phyloP scores from a whole-genome alignment of 2,888 invertebrate genomes.

The Scaptomyza tumidula region DNA sequence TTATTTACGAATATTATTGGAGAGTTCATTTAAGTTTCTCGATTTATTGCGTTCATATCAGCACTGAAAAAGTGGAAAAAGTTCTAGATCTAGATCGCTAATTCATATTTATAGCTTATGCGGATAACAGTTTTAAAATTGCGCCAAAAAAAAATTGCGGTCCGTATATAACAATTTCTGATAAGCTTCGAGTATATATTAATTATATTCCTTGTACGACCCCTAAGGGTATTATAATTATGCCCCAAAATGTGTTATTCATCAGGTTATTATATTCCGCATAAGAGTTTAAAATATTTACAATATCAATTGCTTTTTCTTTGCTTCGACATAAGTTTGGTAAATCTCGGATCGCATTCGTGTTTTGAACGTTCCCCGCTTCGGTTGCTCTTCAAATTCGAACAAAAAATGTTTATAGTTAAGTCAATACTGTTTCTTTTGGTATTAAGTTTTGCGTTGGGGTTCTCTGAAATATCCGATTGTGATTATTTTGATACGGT shows the following conservation, averaged over 20 bases:
- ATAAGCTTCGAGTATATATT: background rate
- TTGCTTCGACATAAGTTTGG: too few species aligned
- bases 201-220: too few species aligned
- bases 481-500: constrained; percentile 54
- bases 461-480: background rate
- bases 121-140: background rate
- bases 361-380: background rate
- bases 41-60: background rate
- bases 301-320: too few species aligned
- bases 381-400: background rate
- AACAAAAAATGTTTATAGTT: background rate
- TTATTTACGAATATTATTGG: background rate
- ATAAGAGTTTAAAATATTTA: too few species aligned
- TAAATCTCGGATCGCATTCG: background rate
- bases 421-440: background rate
- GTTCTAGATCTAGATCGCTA: too few species aligned
- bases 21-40: too few species aligned
- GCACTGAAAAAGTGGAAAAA: too few species aligned
- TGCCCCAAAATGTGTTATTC: too few species aligned
- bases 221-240: background rate
- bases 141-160: background rate
- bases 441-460: background rate
- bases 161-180: background rate
- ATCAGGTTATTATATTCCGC: background rate
- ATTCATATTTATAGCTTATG: background rate